Evolutionary conservation across 2,888 invertebrate species (phyloP).

Genomic region (Leptarthrus brevirostris): DNA sequence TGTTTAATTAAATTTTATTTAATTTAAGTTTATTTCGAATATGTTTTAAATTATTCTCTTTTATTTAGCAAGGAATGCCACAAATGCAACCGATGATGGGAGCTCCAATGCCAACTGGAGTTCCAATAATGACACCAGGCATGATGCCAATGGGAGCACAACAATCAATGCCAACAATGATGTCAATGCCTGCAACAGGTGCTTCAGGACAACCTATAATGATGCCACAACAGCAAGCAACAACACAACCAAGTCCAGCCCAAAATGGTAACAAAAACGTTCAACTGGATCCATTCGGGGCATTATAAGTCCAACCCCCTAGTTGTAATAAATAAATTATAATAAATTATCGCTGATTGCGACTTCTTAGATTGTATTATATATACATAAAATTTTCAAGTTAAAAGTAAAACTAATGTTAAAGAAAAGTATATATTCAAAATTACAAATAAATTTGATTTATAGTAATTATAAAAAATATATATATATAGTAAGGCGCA

Average conservation of each 20-base stretch:
- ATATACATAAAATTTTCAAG: conserved; percentile 36
- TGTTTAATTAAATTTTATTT: not conserved
- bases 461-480: not conserved
- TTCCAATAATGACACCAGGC: conserved; percentile 62
- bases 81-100: conserved; percentile 63
- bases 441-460: not conserved
- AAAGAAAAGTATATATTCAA: not conserved
- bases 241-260: conserved; percentile 59
- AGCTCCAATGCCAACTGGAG: conserved; percentile 55
- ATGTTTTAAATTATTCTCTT: conserved; percentile 32
- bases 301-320: conserved; percentile 62
- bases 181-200: conserved; percentile 57
- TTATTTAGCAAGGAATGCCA: conserved; percentile 65
- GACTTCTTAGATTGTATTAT: conserved; percentile 43
- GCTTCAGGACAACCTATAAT: conserved; percentile 59
- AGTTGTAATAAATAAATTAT: conserved; percentile 4
- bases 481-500: not conserved
- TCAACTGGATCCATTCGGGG: conserved; percentile 71
- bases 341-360: conserved; percentile 27
- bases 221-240: conserved; percentile 60
- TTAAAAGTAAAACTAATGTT: conserved; percentile 1
- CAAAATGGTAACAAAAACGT: conserved; percentile 67
- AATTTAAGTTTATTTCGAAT: conserved; percentile 1
- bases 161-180: conserved; percentile 50
- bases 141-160: conserved; percentile 59